Evolutionary conservation across 2,888 invertebrate genomes (phyloP).

Genomic region (Nomada ruficornis): DNA sequence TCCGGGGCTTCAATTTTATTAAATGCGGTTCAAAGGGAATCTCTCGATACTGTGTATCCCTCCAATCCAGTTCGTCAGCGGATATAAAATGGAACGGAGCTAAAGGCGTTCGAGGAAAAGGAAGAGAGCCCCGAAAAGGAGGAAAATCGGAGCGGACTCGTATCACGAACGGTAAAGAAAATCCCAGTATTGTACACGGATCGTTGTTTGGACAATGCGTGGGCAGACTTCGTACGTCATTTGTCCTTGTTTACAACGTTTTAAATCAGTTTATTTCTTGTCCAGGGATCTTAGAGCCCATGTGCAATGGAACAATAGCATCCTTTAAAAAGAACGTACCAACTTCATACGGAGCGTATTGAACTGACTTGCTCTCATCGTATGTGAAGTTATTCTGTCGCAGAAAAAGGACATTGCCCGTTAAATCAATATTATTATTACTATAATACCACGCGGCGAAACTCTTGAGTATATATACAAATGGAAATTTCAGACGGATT

Average conservation of each 20-base stretch:
- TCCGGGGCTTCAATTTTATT: slow-evolving; percentile 69
- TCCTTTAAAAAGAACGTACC: too few relatives aligned
- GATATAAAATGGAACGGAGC: slow-evolving; percentile 19
- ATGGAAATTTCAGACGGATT: background rate
- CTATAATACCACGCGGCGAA: background rate
- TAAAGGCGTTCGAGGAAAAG: background rate
- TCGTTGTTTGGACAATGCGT: slow-evolving; percentile 17
- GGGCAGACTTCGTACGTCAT: background rate
- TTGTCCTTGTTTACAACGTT: too few relatives aligned
- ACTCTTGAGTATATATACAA: background rate
- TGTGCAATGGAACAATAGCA: too few relatives aligned
- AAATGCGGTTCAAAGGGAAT: slow-evolving; percentile 64
- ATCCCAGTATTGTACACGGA: slow-evolving; percentile 1
- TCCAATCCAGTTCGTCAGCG: slow-evolving; percentile 3
- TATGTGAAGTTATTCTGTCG: too few relatives aligned
- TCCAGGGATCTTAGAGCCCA: too few relatives aligned
- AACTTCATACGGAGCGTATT: too few relatives aligned
- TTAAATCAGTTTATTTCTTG: too few relatives aligned
- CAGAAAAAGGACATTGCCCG: too few relatives aligned
- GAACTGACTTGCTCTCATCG: too few relatives aligned
- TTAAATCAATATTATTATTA: too few relatives aligned
- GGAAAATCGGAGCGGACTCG: background rate
- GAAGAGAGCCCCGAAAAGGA: background rate
- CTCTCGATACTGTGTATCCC: slow-evolving; percentile 36
- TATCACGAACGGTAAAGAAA: slow-evolving; percentile 6